Percentiles rank a stretch among this genome's conserved stretches.
phyloP scores from a whole-genome alignment of 2,113 vertebrate species.

The Caranx ignobilis region DNA sequence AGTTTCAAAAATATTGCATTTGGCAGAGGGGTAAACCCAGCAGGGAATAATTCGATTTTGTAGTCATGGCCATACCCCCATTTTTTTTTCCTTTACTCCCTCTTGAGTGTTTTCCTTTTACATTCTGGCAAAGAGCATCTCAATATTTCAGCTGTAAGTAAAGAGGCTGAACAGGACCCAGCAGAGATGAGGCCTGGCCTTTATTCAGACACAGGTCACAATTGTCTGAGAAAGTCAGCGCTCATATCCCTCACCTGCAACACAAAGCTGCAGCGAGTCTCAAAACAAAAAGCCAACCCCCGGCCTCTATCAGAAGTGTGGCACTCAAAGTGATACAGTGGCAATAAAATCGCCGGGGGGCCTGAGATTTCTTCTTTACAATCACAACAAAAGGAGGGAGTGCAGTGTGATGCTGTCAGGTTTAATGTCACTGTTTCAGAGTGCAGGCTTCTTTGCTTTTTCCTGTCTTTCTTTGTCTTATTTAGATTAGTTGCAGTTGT shows the following conservation, averaged over 20 bases:
- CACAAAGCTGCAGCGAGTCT: conserved; percentile 61
- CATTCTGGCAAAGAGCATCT: conserved; percentile 63
- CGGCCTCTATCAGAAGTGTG: conserved; percentile 14
- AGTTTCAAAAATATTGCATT: conserved; percentile 26
- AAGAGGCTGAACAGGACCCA: conserved; percentile 59
- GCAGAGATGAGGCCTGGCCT: conserved; percentile 54
- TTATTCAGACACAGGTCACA: conserved; percentile 50
- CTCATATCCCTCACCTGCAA: conserved; percentile 66
- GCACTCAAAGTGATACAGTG: conserved; percentile 59
- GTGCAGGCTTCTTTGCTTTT: conserved; percentile 3
- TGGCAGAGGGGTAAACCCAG: conserved; percentile 47
- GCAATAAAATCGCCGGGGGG: conserved; percentile 54
- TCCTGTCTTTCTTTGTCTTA: conserved; percentile 38
- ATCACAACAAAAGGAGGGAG: conserved; percentile 3
- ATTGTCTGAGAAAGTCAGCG: conserved; percentile 56
- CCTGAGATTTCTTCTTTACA: conserved; percentile 13
- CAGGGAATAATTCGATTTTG: conserved; percentile 53
- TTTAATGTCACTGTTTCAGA: conserved; percentile 10
- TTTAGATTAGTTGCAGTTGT: conserved; percentile 50
- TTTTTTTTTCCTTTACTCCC: conserved; percentile 44
- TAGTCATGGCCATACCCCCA: conserved; percentile 40
- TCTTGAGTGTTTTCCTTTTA: conserved; percentile 59
- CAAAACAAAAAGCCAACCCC: conserved; percentile 51
- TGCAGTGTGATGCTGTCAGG: conserved; percentile 39
- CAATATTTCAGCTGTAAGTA: conserved; percentile 79